Base-by-base conservation (phyloP, 2,113 vertebrate species). In the Pangasianodon hypophthalmus region DNA sequence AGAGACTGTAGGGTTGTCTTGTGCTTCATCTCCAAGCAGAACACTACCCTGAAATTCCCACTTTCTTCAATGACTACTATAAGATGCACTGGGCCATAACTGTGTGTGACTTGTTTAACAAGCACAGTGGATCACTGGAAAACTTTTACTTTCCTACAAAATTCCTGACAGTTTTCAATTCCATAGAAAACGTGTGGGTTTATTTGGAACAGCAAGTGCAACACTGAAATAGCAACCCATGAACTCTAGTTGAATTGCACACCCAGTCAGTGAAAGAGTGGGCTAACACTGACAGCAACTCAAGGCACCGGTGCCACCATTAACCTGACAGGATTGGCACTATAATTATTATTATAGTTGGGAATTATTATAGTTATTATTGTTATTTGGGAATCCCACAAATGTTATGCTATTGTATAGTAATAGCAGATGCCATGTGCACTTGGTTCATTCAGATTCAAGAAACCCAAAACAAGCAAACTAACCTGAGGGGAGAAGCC, bases 221-320 rank as follows among this genome's bases (percentile, higher is more conserved):
- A 62, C 60, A 46, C 75, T 11, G 16, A 54, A 81, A 54, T 32
- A 81, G 50, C 13, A 81, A 32, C 29, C 13, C 0, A 54, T 7
- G 6, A 54, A 32, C 6, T 54, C 8, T 2, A 10, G 19, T 41
- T 77, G 44, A 10, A 77, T 77, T 77, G 46, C n/a, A 80, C 26
- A 80, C 46, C 10, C 77, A 80, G 24, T 50, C 46, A 50, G 77
- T 50, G 50, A 54, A 19, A n/a, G 50, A n/a, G 79, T 81, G 26
- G 79, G 79, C 79, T 54, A n/a, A n/a, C 79, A n/a, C 26, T 81
- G 79, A 81, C 79, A 81, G 13, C 26, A 81, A 52, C 73, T 44
- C 73, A 26, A 77, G 73, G 29, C 50, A 3, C 13, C 19, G 50
- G 11, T 81, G 79, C 79, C 29, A 54, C 54, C 29, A 16, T 54